phyloP scores from a whole-genome alignment of 1,140 invertebrate genomes.

The Saxidomus purpurata region DNA sequence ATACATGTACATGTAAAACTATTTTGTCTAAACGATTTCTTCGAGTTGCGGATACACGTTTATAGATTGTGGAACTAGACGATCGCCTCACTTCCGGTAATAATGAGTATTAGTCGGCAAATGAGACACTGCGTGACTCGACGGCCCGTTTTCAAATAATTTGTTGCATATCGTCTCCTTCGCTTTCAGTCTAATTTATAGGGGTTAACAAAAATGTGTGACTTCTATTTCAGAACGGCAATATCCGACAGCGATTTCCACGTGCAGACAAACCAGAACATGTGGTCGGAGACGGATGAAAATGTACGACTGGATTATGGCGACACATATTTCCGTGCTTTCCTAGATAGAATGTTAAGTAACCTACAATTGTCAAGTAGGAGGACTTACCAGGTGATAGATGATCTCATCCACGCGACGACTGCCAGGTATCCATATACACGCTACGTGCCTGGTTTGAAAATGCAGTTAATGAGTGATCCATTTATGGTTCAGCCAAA shows the following conservation, averaged over 20 bases:
- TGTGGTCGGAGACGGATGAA: conserved; percentile 66
- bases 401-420: conserved; percentile 67
- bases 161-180: no score
- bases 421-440: conserved; percentile 59
- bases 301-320: conserved; percentile 70
- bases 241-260: conserved; percentile 55
- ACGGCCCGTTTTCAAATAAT: no score
- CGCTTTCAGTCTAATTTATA: no score
- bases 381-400: conserved; percentile 60
- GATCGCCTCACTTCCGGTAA: not conserved
- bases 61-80: not conserved
- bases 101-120: not conserved
- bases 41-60: no score
- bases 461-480: conserved; percentile 57
- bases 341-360: conserved; percentile 48
- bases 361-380: conserved; percentile 57
- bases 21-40: no score
- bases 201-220: no score
- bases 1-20: no score
- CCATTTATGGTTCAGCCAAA: conserved; percentile 39
- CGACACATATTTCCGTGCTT: conserved; percentile 69
- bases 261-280: conserved; percentile 52
- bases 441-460: conserved; percentile 65
- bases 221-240: conserved; percentile 60
- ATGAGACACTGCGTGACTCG: not conserved